These are phyloP conservation scores for Lobophora halterata DNA, from an alignment of 2,888 invertebrate species.

Conservation along the genomic window DNA sequence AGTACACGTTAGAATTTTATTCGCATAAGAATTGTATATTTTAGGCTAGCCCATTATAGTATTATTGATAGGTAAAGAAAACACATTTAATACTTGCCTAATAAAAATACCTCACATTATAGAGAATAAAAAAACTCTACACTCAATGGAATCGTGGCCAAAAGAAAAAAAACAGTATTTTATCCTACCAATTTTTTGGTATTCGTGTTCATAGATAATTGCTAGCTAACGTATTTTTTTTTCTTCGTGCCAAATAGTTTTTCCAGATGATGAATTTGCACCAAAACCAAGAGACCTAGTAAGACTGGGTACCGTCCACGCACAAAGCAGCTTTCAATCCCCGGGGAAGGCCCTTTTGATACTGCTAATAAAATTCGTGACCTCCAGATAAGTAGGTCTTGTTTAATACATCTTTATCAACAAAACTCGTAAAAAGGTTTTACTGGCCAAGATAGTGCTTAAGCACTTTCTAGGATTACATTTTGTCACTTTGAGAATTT, in stretches of 20 bases:
- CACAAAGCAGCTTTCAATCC: constrained; percentile 43
- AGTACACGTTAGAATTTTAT: too few relatives aligned
- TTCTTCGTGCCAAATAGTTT: neutral
- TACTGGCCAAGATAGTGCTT: constrained; percentile 19
- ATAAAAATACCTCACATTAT: too few relatives aligned
- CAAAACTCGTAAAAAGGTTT: constrained; percentile 28
- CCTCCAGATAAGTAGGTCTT: constrained; percentile 41
- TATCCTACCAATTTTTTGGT: too few relatives aligned
- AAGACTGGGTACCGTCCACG: constrained; percentile 37
- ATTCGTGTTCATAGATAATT: too few relatives aligned
- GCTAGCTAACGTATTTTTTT: constrained; percentile 17
- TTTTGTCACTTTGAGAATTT: too few relatives aligned
- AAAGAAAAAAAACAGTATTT: neutral
- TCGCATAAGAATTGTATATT: too few relatives aligned
- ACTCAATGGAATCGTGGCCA: too few relatives aligned
- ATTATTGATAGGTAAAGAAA: too few relatives aligned
- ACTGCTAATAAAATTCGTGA: constrained; percentile 66
- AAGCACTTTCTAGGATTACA: constrained; percentile 16
- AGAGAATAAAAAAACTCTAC: too few relatives aligned
- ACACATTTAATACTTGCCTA: too few relatives aligned
- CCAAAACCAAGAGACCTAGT: constrained; percentile 26
- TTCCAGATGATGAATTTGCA: neutral
- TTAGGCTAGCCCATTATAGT: too few relatives aligned
- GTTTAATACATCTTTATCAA: constrained; percentile 30
- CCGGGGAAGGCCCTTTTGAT: constrained; percentile 51